Evolutionary conservation across 2,888 invertebrate species (phyloP).

Genomic region (Tetrapedia diversipes): DNA sequence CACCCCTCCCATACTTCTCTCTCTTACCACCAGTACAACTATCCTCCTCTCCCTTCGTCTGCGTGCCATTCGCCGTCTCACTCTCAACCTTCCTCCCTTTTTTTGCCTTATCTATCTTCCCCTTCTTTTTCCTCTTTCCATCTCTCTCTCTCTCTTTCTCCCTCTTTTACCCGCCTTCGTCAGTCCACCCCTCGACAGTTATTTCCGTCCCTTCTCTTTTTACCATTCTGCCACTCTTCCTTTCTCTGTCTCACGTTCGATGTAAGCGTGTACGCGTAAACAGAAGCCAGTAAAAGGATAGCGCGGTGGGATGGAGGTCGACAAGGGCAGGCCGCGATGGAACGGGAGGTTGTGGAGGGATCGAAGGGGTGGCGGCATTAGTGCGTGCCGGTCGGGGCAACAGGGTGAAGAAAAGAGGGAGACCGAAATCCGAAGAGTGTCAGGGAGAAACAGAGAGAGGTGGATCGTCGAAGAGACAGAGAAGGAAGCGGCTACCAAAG

Average conservation of each 20-base stretch:
- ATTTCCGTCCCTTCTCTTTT: background rate
- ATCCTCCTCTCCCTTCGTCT: background rate
- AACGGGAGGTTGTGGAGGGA: slow-evolving; percentile 62
- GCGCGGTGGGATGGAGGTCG: slow-evolving; percentile 46
- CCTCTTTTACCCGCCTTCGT: background rate
- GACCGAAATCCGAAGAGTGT: slow-evolving; percentile 53
- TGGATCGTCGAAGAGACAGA: slow-evolving; percentile 23
- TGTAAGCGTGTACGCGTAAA: slow-evolving; percentile 17
- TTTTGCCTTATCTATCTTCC: background rate
- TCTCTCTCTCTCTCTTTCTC: background rate
- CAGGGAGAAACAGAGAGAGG: slow-evolving; percentile 31
- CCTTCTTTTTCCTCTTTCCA: background rate
- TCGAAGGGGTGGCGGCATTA: slow-evolving; percentile 71
- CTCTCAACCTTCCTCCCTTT: background rate
- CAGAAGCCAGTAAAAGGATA: slow-evolving; percentile 48
- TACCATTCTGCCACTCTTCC: background rate
- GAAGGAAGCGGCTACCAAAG: slow-evolving; percentile 12
- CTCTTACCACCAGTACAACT: background rate
- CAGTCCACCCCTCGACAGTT: background rate
- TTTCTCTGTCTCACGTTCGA: background rate
- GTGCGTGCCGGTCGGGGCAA: slow-evolving; percentile 43
- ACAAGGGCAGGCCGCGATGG: slow-evolving; percentile 57
- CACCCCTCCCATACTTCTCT: background rate
- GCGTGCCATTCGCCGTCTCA: background rate
- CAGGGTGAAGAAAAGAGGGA: slow-evolving; percentile 44